Evolutionary conservation across 2,113 vertebrate genomes (phyloP).

Genomic region (Brienomyrus longianalis): DNA sequence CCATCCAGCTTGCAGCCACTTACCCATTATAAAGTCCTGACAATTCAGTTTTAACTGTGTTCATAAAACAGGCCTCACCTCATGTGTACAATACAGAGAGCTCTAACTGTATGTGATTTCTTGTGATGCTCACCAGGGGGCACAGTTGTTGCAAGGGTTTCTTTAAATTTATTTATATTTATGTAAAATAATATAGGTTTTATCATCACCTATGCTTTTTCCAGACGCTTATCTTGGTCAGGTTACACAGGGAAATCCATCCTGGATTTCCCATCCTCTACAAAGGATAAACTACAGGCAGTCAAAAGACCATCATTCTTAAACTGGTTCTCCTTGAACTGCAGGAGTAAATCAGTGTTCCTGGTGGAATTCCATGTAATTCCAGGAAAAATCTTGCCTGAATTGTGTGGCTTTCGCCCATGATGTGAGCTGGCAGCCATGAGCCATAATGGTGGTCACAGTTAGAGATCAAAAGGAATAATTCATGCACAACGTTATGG

Average conservation of each 20-base stretch:
- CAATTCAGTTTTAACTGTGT: background rate
- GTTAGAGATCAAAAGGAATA: background rate
- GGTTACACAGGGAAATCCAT: background rate
- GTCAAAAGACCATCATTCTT: background rate
- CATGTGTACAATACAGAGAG: background rate
- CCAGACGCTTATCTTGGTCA: background rate
- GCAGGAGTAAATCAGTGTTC: background rate
- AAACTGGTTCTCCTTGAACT: background rate
- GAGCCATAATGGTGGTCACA: background rate
- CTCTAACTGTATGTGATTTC: background rate
- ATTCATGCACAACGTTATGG: background rate
- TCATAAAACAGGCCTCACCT: background rate
- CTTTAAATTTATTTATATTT: background rate
- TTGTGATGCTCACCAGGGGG: background rate
- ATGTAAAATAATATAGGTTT: background rate
- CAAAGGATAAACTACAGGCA: background rate
- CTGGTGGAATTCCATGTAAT: background rate
- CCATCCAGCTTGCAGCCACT: background rate
- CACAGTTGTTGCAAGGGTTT: background rate
- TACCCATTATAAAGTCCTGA: background rate
- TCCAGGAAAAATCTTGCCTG: background rate
- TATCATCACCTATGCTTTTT: background rate
- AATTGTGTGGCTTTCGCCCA: background rate
- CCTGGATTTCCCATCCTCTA: background rate
- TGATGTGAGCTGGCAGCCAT: background rate